Conservation (phyloP, 1,140 invertebrate genomes). For the Apis laboriosa region DNA sequence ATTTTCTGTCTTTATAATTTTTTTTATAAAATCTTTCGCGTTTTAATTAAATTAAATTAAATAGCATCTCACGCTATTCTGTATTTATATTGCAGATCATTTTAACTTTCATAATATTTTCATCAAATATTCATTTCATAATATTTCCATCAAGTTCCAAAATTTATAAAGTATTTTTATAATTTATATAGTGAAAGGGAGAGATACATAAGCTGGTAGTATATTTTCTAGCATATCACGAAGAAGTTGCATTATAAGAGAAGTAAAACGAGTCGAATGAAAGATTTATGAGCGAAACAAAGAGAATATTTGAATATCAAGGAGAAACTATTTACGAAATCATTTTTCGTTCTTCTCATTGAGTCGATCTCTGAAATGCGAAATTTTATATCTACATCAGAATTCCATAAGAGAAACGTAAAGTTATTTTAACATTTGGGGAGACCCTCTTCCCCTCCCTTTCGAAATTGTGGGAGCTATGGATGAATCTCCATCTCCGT, state of each 20-base stretch:
- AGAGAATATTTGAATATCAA: not conserved
- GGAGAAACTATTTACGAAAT: not conserved
- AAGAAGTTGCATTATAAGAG: not conserved
- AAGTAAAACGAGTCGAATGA: not conserved
- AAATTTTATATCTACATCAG: not conserved
- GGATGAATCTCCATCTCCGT: constrained; percentile 18
- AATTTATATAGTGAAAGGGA: not conserved
- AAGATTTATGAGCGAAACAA: constrained; percentile 4
- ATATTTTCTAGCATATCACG: not conserved
- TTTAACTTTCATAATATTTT: too few relatives aligned
- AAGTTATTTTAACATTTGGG: too few relatives aligned
- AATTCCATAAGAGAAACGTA: too few relatives aligned
- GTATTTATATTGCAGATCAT: too few relatives aligned
- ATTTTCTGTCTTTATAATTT: too few relatives aligned
- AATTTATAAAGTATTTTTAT: not conserved
- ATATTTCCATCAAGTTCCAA: too few relatives aligned
- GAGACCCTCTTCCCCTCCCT: too few relatives aligned
- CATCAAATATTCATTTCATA: too few relatives aligned
- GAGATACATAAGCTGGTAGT: not conserved
- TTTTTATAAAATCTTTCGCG: too few relatives aligned
- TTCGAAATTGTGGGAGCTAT: constrained; percentile 21
- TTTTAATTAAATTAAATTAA: too few relatives aligned
- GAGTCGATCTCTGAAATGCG: not conserved
- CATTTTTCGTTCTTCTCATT: not conserved
- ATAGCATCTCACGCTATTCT: too few relatives aligned